phyloP scores from a whole-genome alignment of 2,797 vertebrate genomes.

The Scolopax rusticola region DNA sequence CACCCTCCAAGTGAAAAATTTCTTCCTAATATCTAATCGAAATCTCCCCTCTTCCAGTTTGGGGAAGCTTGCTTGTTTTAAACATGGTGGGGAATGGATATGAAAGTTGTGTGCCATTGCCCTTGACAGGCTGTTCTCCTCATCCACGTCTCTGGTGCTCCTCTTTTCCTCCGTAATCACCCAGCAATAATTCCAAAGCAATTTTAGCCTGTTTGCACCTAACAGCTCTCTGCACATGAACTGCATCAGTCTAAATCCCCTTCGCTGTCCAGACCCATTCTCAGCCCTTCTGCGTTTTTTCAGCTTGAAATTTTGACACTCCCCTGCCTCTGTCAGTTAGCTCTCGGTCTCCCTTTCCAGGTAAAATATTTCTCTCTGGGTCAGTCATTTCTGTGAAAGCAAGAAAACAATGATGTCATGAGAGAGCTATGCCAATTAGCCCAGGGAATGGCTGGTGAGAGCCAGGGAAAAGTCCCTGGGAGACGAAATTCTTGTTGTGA shows the following conservation, averaged over 20 bases:
- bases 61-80: neutral
- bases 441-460: neutral
- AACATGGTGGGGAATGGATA: neutral
- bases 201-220: neutral
- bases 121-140: neutral
- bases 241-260: neutral
- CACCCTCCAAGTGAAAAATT: neutral
- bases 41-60: neutral
- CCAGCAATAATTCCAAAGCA: neutral
- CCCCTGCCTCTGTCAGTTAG: neutral
- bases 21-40: neutral
- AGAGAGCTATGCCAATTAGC: neutral
- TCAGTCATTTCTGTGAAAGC: neutral
- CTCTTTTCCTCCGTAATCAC: neutral
- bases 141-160: neutral
- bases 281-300: neutral
- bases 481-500: neutral
- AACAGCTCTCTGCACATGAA: neutral
- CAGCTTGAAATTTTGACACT: neutral
- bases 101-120: neutral
- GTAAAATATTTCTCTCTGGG: conserved; percentile 30
- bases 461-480: conserved; percentile 28
- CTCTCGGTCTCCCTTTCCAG: conserved; percentile 17
- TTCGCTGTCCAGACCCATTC: neutral
- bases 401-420: conserved; percentile 47